Evolutionary conservation across 1,140 invertebrate species (phyloP).

Genomic region (Bombus consobrinus): DNA sequence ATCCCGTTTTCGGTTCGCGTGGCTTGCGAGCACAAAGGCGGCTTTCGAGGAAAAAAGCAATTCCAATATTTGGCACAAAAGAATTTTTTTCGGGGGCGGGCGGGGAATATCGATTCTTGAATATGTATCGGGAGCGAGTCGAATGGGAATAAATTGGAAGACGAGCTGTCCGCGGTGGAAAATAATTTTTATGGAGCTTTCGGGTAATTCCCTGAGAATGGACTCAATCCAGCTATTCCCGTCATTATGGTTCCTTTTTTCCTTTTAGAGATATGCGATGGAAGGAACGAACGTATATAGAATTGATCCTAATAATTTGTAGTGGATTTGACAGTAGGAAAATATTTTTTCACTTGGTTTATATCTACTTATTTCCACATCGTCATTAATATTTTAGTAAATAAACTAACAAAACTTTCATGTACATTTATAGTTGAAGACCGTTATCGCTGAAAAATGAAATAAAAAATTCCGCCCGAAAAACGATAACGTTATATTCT

Average conservation of each 20-base stretch:
- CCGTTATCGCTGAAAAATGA: background rate
- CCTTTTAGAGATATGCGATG: background rate
- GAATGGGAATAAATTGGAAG: slow-evolving; percentile 41
- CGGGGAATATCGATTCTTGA: slow-evolving; percentile 45
- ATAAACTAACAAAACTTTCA: too few relatives aligned
- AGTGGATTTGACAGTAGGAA: background rate
- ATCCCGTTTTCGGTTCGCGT: slow-evolving; percentile 30
- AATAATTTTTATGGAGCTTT: slow-evolving; percentile 27
- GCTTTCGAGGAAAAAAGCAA: slow-evolving; percentile 43
- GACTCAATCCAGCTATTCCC: background rate
- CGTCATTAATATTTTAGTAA: too few relatives aligned
- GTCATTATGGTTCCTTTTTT: too few relatives aligned
- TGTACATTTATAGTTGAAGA: background rate
- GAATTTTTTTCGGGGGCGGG: slow-evolving; percentile 12
- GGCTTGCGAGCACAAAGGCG: slow-evolving; percentile 47
- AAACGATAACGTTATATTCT: too few relatives aligned
- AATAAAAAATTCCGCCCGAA: background rate
- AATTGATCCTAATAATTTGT: background rate
- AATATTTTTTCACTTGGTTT: background rate
- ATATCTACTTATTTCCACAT: too few relatives aligned
- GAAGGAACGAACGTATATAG: background rate
- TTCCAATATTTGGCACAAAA: slow-evolving; percentile 51
- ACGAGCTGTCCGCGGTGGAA: background rate
- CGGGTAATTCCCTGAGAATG: background rate
- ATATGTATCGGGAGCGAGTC: slow-evolving; percentile 43